Conservation (phyloP, 2,888 invertebrate genomes). For the Agrilus biguttatus region DNA sequence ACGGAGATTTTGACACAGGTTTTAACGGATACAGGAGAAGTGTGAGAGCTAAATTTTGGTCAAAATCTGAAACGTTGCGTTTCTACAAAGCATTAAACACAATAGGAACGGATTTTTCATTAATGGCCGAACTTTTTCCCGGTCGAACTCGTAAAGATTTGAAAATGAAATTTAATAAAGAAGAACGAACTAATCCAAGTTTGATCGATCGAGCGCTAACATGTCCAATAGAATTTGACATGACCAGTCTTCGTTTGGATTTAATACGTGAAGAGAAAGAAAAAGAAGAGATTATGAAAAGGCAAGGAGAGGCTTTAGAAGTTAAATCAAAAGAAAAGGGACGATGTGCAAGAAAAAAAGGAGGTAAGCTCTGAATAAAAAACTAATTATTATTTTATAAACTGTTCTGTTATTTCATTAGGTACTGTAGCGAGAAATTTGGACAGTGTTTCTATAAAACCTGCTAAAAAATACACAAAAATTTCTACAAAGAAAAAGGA, state of each 20-base stretch:
- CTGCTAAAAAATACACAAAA: neutral
- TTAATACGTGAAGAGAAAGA: slow-evolving; percentile 33
- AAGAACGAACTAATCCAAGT: slow-evolving; percentile 62
- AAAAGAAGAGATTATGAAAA: slow-evolving; percentile 15
- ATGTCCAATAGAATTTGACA: slow-evolving; percentile 54
- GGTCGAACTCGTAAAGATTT: slow-evolving; percentile 65
- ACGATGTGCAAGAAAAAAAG: neutral
- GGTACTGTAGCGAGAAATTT: too few relatives aligned
- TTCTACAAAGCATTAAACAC: slow-evolving; percentile 84
- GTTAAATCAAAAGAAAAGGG: slow-evolving; percentile 3
- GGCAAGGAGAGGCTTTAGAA: slow-evolving; percentile 10
- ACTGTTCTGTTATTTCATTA: too few relatives aligned
- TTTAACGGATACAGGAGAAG: slow-evolving; percentile 52
- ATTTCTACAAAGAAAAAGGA: neutral
- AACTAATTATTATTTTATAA: too few relatives aligned
- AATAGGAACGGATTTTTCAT: slow-evolving; percentile 83
- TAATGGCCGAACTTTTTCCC: slow-evolving; percentile 73
- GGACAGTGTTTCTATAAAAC: too few relatives aligned
- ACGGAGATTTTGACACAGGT: slow-evolving; percentile 40
- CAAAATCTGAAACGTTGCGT: slow-evolving; percentile 63
- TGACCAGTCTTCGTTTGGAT: slow-evolving; percentile 43
- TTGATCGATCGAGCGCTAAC: slow-evolving; percentile 64
- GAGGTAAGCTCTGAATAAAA: too few relatives aligned
- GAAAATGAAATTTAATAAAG: slow-evolving; percentile 86
- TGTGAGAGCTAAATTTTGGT: slow-evolving; percentile 60